phyloP scores from a whole-genome alignment of 23 tunicate genomes.

The Trididemnum nubilum region DNA sequence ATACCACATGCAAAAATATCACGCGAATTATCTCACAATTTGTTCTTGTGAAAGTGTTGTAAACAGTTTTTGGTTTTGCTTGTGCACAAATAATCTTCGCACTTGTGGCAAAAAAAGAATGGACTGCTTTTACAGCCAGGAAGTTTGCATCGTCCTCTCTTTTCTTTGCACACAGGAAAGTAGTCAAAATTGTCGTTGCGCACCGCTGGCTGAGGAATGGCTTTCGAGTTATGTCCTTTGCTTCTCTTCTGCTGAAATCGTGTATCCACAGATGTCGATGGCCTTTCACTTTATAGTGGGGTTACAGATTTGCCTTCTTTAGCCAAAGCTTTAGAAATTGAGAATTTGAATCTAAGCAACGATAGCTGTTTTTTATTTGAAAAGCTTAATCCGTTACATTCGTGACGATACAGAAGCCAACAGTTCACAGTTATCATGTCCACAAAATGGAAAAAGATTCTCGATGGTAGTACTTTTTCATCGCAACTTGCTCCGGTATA shows the following conservation, averaged over 20 bases:
- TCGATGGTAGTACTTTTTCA: slow-evolving; percentile 17
- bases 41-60: background rate
- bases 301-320: background rate
- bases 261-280: slow-evolving; percentile 2
- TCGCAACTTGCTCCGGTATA: slow-evolving; percentile 19
- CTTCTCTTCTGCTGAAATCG: background rate
- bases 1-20: background rate
- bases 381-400: background rate
- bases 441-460: slow-evolving; percentile 20
- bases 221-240: slow-evolving; percentile 2
- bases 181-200: background rate
- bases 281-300: slow-evolving; percentile 3
- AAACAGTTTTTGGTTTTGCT: slow-evolving; percentile 23
- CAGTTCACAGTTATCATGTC: slow-evolving; percentile 1
- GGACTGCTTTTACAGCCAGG: slow-evolving; percentile 20
- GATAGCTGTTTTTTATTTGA: background rate
- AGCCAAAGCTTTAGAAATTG: background rate
- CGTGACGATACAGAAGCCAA: slow-evolving; percentile 11
- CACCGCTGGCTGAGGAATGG: background rate
- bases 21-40: too few species aligned
- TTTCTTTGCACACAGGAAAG: slow-evolving; percentile 5
- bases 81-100: slow-evolving; percentile 6
- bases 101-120: slow-evolving; percentile 10
- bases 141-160: slow-evolving; percentile 7
- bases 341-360: background rate